A percentile compares a stretch with the other conserved stretches of the same genome.
Evolutionary conservation across 1,140 invertebrate species (phyloP).

Genomic region (Panulirus ornatus): DNA sequence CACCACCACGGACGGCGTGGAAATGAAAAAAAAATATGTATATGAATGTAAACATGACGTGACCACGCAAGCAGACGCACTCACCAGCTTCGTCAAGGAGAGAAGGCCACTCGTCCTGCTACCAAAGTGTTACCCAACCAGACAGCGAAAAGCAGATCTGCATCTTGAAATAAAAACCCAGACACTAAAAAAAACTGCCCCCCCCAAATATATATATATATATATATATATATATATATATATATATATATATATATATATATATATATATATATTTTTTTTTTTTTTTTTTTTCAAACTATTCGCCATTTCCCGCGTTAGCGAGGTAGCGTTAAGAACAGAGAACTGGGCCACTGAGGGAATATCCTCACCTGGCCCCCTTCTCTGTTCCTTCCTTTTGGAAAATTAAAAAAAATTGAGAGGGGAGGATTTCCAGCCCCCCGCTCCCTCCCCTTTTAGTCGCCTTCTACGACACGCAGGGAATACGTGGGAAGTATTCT

Average conservation of each 20-base stretch:
- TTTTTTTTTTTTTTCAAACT: too few relatives aligned
- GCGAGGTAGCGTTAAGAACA: too few relatives aligned
- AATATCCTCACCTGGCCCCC: too few relatives aligned
- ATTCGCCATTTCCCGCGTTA: too few relatives aligned
- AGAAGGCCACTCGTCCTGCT: neutral
- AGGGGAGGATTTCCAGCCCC: too few relatives aligned
- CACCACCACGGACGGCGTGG: neutral
- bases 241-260: slow-evolving; percentile 29
- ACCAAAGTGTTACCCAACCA: neutral
- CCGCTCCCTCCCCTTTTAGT: too few relatives aligned
- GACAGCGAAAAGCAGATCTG: too few relatives aligned
- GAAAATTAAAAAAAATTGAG: too few relatives aligned
- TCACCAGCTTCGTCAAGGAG: neutral
- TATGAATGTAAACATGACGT: neutral
- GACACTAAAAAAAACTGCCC: neutral
- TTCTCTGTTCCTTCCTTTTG: too few relatives aligned
- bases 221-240: slow-evolving; percentile 32
- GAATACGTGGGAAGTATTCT: too few relatives aligned
- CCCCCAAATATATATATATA: neutral
- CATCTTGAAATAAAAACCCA: neutral
- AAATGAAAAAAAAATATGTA: neutral
- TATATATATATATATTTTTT: slow-evolving; percentile 12
- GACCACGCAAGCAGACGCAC: neutral
- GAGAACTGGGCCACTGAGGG: too few relatives aligned
- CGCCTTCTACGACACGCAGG: too few relatives aligned